phyloP scores from a whole-genome alignment of 2,888 invertebrate species.

The Unio delphinus region DNA sequence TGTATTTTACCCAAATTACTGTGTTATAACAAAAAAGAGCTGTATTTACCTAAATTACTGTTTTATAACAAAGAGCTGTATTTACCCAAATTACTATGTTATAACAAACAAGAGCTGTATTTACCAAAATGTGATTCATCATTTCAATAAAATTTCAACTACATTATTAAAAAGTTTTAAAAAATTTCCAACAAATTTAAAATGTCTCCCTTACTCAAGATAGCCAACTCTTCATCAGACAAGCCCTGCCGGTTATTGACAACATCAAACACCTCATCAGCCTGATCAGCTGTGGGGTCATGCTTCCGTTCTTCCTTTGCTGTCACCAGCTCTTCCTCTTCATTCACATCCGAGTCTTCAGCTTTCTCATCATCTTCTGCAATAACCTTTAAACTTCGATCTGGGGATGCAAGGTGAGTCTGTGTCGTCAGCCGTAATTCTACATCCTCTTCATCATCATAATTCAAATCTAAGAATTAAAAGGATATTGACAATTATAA shows the following conservation, averaged over 20 bases:
- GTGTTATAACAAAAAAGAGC: no score
- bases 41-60: no score
- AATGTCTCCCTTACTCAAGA: slow-evolving; percentile 54
- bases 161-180: no score
- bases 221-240: slow-evolving; percentile 55
- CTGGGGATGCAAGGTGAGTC: slow-evolving; percentile 30
- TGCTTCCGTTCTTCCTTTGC: slow-evolving; percentile 20
- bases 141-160: no score
- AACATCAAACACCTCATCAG: slow-evolving; percentile 40
- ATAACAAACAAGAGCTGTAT: no score
- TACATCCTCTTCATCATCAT: slow-evolving; percentile 37
- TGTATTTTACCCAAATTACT: no score
- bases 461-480: slow-evolving; percentile 22
- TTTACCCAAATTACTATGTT: no score
- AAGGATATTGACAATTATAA: not conserved
- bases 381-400: slow-evolving; percentile 55
- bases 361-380: slow-evolving; percentile 58
- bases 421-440: slow-evolving; percentile 12
- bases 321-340: slow-evolving; percentile 17
- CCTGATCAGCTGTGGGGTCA: slow-evolving; percentile 9
- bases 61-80: no score
- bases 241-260: slow-evolving; percentile 46
- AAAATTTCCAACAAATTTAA: slow-evolving; percentile 22
- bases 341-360: slow-evolving; percentile 34
- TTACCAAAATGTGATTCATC: no score